Base-by-base conservation (phyloP, 2,113 vertebrate genomes). In the Furnarius figulus region DNA sequence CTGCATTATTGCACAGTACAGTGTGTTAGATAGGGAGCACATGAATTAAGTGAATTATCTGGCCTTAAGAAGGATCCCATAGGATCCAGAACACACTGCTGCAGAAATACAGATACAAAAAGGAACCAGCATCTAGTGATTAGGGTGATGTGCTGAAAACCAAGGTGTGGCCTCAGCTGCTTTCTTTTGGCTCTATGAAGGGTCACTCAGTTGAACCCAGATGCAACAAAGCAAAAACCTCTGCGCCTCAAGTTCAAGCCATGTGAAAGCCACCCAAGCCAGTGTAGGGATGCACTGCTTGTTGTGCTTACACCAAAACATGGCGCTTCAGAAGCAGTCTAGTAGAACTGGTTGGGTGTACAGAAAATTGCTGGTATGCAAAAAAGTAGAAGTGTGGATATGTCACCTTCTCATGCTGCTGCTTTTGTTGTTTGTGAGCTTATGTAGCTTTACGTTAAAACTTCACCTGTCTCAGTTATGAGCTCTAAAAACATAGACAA, bases 391-490 rank as follows among this genome's bases (percentile, higher is more conserved):
- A 24, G 40, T 15, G 9, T 33, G 17, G 12, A n/a, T 3, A 1
- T 35, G 1, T 8, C 19, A 9, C 12, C 7, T 46, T n/a, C 58
- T 35, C 37, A 46, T 12, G 11, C 19, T 80, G 23, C 35, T 88
- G 47, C 2, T 77, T 83, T 47, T 53, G 24, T 24, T 62, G 15
- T 5, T 66, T 46, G 55, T 49, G 24, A 74, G 7, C 40, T 56
- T 40, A 15, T 0, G 0, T 3, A 33, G 1, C 8, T 55, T 65
- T 27, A 9, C 1, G 2, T n/a, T 66, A 37, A 87, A 77, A 49
- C 9, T 59, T 35, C 23, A 49, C 5, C 9, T 67, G 14, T 18
- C 72, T 68, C 40, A 10, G 7, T 49, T 55, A 30, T 4, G 31
- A 70, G 7, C 19, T 81, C 46, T 24, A 24, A 40, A 61, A n/a